phyloP scores from a whole-genome alignment of 1,140 invertebrate genomes.

The Philopotamus ludificatus region DNA sequence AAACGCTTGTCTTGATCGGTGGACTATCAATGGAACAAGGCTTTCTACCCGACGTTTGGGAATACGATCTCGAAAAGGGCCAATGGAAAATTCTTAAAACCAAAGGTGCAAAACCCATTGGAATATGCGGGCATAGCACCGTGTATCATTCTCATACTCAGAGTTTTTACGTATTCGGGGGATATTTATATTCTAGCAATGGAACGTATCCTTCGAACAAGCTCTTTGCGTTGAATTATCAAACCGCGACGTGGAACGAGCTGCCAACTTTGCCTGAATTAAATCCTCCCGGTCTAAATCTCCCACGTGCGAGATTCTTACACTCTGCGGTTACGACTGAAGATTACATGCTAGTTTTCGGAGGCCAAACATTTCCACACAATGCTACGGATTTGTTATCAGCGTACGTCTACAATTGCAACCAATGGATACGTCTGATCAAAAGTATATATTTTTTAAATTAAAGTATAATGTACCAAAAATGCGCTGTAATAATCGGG shows the following conservation, averaged over 20 bases:
- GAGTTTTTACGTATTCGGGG: conserved; percentile 89
- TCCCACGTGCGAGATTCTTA: conserved; percentile 77
- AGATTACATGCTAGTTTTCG: conserved; percentile 88
- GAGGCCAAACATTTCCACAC: conserved; percentile 72
- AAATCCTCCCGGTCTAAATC: conserved; percentile 54
- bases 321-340: conserved; percentile 86
- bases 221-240: conserved; percentile 76
- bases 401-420: conserved; percentile 87
- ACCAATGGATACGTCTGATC: conserved; percentile 78
- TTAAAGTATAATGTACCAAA: neutral
- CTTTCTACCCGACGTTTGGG: conserved; percentile 73
- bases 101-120: conserved; percentile 72
- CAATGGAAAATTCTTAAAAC: conserved; percentile 69
- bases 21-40: conserved; percentile 81
- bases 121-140: conserved; percentile 87
- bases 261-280: conserved; percentile 68
- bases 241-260: conserved; percentile 73
- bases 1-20: conserved; percentile 82
- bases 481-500: neutral
- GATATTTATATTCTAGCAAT: conserved; percentile 74
- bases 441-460: conserved; percentile 46
- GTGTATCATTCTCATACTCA: conserved; percentile 80
- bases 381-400: conserved; percentile 74
- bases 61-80: conserved; percentile 74
- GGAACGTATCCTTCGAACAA: conserved; percentile 70